Evolutionary conservation across 35 echinoderm and acorn worm genomes (phyloP).

Genomic region (Apostichopus californicus): DNA sequence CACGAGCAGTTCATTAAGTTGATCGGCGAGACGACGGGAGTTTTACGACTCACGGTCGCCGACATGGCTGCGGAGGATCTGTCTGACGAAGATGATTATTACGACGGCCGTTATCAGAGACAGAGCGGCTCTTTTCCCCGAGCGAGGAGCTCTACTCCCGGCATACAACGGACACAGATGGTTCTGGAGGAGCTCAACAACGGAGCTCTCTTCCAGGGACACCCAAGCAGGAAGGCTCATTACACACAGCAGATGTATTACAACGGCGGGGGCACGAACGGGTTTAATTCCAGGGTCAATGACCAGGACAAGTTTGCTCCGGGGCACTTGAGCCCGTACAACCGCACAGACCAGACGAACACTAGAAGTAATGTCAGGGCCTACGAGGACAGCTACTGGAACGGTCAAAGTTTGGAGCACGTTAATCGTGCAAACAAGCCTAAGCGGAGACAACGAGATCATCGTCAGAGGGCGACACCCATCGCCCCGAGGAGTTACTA

Average conservation of each 20-base stretch:
- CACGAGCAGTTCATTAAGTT: conserved; percentile 97
- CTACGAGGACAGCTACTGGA: conserved; percentile 78
- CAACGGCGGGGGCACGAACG: not conserved
- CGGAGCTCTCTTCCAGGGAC: conserved; percentile 63
- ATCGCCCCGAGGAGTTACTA: conserved; percentile 52
- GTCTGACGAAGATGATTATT: conserved; percentile 87
- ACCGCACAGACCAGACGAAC: conserved; percentile 64
- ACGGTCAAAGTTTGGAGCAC: conserved; percentile 9
- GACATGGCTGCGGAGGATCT: conserved; percentile 72
- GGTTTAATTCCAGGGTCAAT: not conserved
- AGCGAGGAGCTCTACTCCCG: conserved; percentile 75
- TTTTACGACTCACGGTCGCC: conserved; percentile 90
- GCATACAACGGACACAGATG: conserved; percentile 62
- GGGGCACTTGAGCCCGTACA: conserved; percentile 93
- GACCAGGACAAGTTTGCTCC: conserved; percentile 82
- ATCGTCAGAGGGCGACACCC: conserved; percentile 50
- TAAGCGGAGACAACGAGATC: conserved; percentile 58
- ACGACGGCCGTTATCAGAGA: conserved; percentile 43
- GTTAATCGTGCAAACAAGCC: conserved; percentile 7
- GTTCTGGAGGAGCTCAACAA: conserved; percentile 71
- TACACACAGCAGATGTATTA: conserved; percentile 55
- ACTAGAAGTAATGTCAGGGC: conserved; percentile 47
- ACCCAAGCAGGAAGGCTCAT: conserved; percentile 30
- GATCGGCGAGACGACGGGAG: conserved; percentile 81
- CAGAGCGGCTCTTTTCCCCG: conserved; percentile 46